These are phyloP conservation scores for Lacerta viridis DNA, from an alignment of 2,797 vertebrate genomes.

Conservation along the genomic window DNA sequence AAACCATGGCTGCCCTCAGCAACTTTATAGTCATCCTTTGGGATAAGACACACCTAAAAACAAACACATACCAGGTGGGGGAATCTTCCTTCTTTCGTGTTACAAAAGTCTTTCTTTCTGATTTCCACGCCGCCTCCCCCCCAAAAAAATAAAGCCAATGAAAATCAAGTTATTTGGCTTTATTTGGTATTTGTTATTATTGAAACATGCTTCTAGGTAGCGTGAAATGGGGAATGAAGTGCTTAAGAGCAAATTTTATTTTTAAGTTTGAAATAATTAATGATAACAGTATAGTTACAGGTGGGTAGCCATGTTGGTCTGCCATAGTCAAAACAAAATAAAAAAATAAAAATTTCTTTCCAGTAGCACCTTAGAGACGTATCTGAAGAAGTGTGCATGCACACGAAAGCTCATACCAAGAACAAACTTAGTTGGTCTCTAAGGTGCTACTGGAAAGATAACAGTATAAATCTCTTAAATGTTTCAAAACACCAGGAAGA, in stretches of 20 bases:
- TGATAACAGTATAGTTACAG: neutral
- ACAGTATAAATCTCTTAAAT: too few relatives aligned
- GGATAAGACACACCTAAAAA: slow-evolving; percentile 40
- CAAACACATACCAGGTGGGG: neutral
- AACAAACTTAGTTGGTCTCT: too few relatives aligned
- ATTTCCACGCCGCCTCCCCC: neutral
- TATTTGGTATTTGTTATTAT: neutral
- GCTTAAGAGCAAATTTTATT: neutral
- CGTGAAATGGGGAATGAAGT: neutral
- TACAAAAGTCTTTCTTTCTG: neutral
- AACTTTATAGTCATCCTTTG: slow-evolving; percentile 66
- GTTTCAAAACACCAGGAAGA: neutral
- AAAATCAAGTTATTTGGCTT: neutral
- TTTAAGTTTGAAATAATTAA: neutral
- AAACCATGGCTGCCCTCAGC: slow-evolving; percentile 76
- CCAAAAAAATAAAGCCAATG: too few relatives aligned
- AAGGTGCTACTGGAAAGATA: neutral
- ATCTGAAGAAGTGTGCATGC: too few relatives aligned
- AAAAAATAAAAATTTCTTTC: too few relatives aligned
- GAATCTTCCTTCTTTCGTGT: neutral
- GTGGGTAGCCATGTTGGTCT: too few relatives aligned
- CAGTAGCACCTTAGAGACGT: too few relatives aligned
- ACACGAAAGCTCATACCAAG: too few relatives aligned
- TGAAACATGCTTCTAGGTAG: neutral
- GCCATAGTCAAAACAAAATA: too few relatives aligned